Evolutionary conservation across 2,113 vertebrate species (phyloP).

Genomic region (Sciurus niger): DNA sequence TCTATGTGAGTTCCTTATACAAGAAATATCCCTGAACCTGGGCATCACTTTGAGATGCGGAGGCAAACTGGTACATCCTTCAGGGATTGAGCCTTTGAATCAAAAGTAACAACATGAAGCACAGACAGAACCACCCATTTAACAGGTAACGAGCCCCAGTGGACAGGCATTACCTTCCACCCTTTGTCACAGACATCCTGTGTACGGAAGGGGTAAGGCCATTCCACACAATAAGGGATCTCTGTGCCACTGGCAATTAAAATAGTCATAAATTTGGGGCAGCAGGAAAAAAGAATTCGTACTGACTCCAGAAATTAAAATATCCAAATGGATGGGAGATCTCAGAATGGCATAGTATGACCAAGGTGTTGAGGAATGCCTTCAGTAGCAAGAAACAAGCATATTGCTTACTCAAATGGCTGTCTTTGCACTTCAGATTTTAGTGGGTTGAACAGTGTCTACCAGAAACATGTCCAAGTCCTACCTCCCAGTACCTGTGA

Average conservation of each 20-base stretch:
- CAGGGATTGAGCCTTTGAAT: too few species aligned
- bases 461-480: background rate
- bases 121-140: background rate
- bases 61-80: background rate
- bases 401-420: background rate
- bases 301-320: slow-evolving; percentile 54
- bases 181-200: slow-evolving; percentile 80
- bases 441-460: background rate
- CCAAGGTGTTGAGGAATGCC: background rate
- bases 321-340: background rate
- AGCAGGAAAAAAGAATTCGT: slow-evolving; percentile 37
- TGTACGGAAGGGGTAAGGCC: slow-evolving; percentile 58
- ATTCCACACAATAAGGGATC: slow-evolving; percentile 64
- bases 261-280: slow-evolving; percentile 3
- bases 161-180: slow-evolving; percentile 70
- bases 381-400: background rate
- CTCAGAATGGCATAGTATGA: background rate
- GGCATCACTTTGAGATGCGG: slow-evolving; percentile 23
- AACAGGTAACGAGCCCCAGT: slow-evolving; percentile 44
- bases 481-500: background rate
- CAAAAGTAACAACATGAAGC: background rate
- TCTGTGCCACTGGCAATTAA: slow-evolving; percentile 2
- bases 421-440: background rate
- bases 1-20: background rate
- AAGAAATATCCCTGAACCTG: slow-evolving; percentile 28